Evolutionary conservation across 2,888 invertebrate species (phyloP), one percentile per base, ranked within the genome.

Genomic region (Sthenelais limicola): DNA sequence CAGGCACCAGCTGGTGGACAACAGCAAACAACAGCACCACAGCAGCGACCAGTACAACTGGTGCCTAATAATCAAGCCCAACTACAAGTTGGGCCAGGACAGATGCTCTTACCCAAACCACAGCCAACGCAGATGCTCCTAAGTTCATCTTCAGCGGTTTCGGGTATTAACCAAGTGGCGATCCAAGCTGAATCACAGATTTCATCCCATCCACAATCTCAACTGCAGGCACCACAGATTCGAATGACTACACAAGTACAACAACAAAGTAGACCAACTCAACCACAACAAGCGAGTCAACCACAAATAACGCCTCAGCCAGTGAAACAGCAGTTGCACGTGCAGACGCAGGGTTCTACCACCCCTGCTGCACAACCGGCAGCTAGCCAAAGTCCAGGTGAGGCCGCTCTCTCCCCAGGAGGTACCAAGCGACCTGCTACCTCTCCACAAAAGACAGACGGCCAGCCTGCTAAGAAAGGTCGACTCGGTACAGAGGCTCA

Each of bases 391-490:
- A 28, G 12, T 9, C 30, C 32, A 3, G 43, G 43, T 18, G 28
- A 2, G 47, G 48, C 43, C 2, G 4, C 30, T 9, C 47, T n/a
- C 12, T 33, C 35, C 51, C 49, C 47, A 43, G 32, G 56, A 33
- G 30, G 43, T 33, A 15, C 12, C 43, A 48, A 43, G 21, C 32
- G 54, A 24, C 56, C 54, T 43, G 52, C 56, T 47, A 24, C 68
- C 26, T 48, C 47, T 33, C 67, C 68, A 15, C 33, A 33, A 15
- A 54, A 47, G 1, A 21, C 24, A 26, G 62, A 62, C 1, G 62
- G 18, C 4, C 43, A 62, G 35, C 49, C 24, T 3, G 47, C 5
- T 28, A 83, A 82, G 71, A 79, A 81, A 18, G 81, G 78, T 72
- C 77, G 81, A 26, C 47, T 43, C 38, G 56, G 58, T 26, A 73